phyloP scores from a whole-genome alignment of 2,888 invertebrate species.

The Leptopterna dolabrata region DNA sequence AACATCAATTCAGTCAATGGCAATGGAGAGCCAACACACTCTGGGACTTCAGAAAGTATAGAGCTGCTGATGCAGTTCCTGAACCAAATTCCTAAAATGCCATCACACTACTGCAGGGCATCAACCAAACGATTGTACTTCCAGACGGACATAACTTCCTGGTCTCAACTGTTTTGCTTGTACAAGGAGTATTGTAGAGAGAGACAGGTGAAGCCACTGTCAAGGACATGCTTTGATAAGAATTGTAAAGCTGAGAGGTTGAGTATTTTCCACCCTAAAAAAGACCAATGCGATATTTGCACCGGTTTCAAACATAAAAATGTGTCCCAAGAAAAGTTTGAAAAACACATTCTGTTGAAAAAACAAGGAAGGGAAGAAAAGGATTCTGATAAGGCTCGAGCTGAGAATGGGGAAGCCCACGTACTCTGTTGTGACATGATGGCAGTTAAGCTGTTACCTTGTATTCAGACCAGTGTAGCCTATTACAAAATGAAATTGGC shows the following conservation, averaged over 20 bases:
- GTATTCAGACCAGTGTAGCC: background rate
- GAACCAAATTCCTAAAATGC: background rate
- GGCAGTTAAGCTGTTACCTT: constrained; percentile 37
- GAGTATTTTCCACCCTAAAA: background rate
- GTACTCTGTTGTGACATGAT: constrained; percentile 42
- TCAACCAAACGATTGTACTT: background rate
- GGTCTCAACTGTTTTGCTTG: background rate
- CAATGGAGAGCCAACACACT: no score
- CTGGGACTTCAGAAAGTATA: background rate
- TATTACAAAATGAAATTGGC: constrained; percentile 8
- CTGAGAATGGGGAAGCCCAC: background rate
- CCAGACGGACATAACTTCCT: background rate
- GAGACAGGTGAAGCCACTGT: background rate
- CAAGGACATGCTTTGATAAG: background rate
- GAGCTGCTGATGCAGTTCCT: constrained; percentile 23
- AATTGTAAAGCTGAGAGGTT: background rate
- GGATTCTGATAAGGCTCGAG: constrained; percentile 22
- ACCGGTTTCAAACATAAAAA: constrained; percentile 25
- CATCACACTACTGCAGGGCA: constrained; percentile 17
- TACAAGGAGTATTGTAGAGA: background rate
- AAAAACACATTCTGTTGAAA: constrained; percentile 11
- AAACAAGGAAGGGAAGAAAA: constrained; percentile 27
- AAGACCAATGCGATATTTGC: constrained; percentile 51
- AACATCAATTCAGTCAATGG: no score
- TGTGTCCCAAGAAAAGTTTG: constrained; percentile 21